Percentiles rank a stretch among this genome's conserved stretches.
Conservation (phyloP, 2,797 vertebrate genomes). For the Scyliorhinus canicula region DNA sequence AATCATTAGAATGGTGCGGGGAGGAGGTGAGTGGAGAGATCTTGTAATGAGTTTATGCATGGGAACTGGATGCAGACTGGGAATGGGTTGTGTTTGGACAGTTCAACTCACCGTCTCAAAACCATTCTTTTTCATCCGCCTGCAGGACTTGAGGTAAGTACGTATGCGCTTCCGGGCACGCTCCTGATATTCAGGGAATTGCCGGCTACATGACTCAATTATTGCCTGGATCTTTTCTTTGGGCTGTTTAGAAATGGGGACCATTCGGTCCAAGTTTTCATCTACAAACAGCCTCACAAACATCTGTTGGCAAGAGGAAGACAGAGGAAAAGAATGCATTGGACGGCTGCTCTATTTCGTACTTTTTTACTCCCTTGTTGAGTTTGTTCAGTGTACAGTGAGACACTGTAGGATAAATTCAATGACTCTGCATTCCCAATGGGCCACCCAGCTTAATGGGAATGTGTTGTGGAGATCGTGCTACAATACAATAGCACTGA, state of each 20-base stretch:
- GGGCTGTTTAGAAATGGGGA: constrained; percentile 81
- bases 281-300: constrained; percentile 84
- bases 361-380: constrained; percentile 64
- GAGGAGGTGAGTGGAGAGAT: constrained; percentile 66
- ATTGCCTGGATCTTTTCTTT: constrained; percentile 83
- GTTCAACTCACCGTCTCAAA: constrained; percentile 75
- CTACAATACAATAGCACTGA: not conserved
- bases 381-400: no score
- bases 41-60: constrained; percentile 70
- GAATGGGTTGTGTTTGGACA: constrained; percentile 60
- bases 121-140: constrained; percentile 81
- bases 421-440: constrained; percentile 1
- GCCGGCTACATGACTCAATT: constrained; percentile 80
- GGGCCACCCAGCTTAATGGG: not conserved
- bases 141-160: constrained; percentile 83
- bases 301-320: constrained; percentile 81
- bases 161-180: constrained; percentile 76
- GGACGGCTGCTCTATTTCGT: constrained; percentile 66
- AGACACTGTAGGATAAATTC: constrained; percentile 40
- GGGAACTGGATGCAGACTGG: constrained; percentile 68
- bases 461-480: not conserved
- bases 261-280: constrained; percentile 82
- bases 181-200: constrained; percentile 79
- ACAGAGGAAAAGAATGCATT: constrained; percentile 74
- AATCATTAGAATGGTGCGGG: constrained; percentile 42